These are phyloP conservation scores for Plutomurus gul DNA, from an alignment of 1,140 invertebrate genomes.

Conservation along the genomic window DNA sequence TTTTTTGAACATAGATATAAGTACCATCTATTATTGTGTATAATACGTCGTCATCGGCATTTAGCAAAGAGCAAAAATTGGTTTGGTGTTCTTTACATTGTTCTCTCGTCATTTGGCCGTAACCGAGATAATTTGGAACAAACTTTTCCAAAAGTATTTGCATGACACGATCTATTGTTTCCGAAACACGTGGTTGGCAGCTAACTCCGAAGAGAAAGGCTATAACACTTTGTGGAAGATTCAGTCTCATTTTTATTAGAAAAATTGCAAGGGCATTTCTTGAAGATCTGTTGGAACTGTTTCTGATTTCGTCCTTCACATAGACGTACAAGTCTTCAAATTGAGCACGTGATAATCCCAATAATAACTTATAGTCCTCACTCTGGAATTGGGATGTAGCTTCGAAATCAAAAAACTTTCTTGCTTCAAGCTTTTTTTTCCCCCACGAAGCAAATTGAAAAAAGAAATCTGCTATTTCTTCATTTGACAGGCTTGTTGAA, in stretches of 20 bases:
- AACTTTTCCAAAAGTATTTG: not conserved
- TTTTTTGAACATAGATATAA: conserved; percentile 30
- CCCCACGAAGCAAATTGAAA: not conserved
- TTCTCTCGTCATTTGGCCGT: not conserved
- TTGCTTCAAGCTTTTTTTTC: not conserved
- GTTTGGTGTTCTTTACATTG: not conserved
- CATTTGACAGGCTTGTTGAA: not conserved
- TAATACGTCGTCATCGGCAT: not conserved
- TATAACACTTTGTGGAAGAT: not conserved
- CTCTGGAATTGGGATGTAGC: not conserved
- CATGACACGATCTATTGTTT: not conserved
- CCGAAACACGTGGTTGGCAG: not conserved
- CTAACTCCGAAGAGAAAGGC: not conserved
- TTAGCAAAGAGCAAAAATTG: not conserved
- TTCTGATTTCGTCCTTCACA: too few species aligned
- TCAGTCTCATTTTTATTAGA: not conserved
- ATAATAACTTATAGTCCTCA: not conserved
- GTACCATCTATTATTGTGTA: conserved; percentile 29
- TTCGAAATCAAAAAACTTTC: too few species aligned
- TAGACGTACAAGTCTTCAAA: not conserved
- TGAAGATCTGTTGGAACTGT: not conserved
- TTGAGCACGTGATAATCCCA: not conserved
- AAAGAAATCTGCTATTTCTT: not conserved
- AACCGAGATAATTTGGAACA: not conserved
- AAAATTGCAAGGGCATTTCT: not conserved